Base-by-base conservation (phyloP, 2,888 invertebrate genomes). In the Tuberolachnus salignus region DNA sequence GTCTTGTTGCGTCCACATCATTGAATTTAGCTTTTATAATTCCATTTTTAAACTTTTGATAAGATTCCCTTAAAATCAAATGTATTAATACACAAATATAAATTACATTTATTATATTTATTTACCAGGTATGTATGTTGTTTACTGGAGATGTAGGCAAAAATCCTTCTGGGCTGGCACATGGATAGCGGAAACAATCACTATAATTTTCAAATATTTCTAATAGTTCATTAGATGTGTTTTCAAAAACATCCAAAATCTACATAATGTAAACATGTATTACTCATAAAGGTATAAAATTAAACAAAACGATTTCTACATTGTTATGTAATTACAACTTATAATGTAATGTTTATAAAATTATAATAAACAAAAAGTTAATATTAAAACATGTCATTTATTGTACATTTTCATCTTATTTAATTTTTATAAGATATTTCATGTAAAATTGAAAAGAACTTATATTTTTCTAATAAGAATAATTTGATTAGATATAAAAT, bases 61-160 rank as follows among this genome's bases (percentile, higher is more conserved):
- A 81, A 0, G 75, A 75, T 51, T 80, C 74, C 66, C 81, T 80
- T 21, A 53, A 75, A 73, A n/a, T n/a, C n/a, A n/a, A n/a, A n/a
- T n/a, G n/a, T n/a, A n/a, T n/a, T n/a, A n/a, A n/a, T n/a, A n/a
- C n/a, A n/a, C n/a, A n/a, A n/a, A n/a, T n/a, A n/a, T n/a, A n/a
- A n/a, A n/a, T n/a, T n/a, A n/a, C n/a, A n/a, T n/a, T n/a, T n/a
- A n/a, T n/a, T n/a, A n/a, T n/a, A n/a, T n/a, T n/a, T n/a, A n/a
- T n/a, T n/a, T n/a, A n/a, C n/a, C n/a, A n/a, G n/a, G n/a, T n/a
- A n/a, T n/a, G n/a, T n/a, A n/a, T n/a, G n/a, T n/a, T 97, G 86
- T 95, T 96, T 0, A 95, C 94, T 0, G 95, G 93, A 1, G 95
- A 95, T 83, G 95, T 96, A 13, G 94, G 92, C 83, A 94, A 94